phyloP scores from a whole-genome alignment of 2,888 invertebrate species.

The Mystacides longicornis region DNA sequence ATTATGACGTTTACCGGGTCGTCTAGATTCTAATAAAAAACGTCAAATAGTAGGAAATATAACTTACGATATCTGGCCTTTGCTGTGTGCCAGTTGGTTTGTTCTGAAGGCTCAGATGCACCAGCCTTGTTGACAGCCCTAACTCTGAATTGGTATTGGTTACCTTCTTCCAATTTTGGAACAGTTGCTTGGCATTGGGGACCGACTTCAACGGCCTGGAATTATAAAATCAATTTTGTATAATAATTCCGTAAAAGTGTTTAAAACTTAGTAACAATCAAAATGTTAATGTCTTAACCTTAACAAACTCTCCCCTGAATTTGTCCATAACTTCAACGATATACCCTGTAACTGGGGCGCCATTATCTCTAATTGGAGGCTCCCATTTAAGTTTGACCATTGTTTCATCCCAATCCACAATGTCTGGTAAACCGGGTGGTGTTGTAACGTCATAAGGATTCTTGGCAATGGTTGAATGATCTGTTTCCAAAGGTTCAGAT shows the following conservation, averaged over 20 bases:
- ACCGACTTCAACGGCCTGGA: slow-evolving; percentile 71
- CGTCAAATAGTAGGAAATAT: neutral
- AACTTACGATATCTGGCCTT: slow-evolving; percentile 81
- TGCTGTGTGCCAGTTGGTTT: slow-evolving; percentile 85
- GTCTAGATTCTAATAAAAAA: no score
- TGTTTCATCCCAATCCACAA: slow-evolving; percentile 86
- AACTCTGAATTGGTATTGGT: slow-evolving; percentile 91
- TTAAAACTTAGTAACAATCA: no score
- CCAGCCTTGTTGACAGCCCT: slow-evolving; percentile 96
- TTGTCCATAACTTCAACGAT: slow-evolving; percentile 89
- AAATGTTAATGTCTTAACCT: slow-evolving; percentile 43
- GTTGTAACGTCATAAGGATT: slow-evolving; percentile 92
- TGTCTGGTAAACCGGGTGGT: slow-evolving; percentile 84
- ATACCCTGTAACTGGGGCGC: slow-evolving; percentile 90
- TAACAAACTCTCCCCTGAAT: slow-evolving; percentile 75
- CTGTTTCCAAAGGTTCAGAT: slow-evolving; percentile 89
- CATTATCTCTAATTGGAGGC: slow-evolving; percentile 81
- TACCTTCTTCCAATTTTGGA: slow-evolving; percentile 83
- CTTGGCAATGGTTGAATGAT: slow-evolving; percentile 84
- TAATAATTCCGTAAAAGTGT: no score
- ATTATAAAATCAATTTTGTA: no score
- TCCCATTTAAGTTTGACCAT: slow-evolving; percentile 89
- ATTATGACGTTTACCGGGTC: neutral
- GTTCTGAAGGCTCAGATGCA: slow-evolving; percentile 83
- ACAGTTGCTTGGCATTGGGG: slow-evolving; percentile 82